Conservation (phyloP, 2,113 vertebrate genomes). For the Corydoras sp. region DNA sequence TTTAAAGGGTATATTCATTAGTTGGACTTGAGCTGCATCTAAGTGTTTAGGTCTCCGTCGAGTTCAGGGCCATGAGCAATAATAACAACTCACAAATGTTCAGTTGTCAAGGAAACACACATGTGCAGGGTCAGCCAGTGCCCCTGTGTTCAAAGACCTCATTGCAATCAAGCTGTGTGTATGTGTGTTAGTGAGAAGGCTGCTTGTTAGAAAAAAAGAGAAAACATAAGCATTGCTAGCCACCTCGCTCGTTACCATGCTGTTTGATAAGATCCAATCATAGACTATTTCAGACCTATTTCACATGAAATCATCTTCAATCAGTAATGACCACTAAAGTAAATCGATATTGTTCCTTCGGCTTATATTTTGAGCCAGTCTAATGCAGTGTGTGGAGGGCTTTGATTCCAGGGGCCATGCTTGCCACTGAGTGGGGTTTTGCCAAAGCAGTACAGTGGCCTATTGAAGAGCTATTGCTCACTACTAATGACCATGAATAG, state of each 20-base stretch:
- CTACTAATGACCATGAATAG: slow-evolving; percentile 41
- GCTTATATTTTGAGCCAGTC: not conserved
- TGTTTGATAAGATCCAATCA: slow-evolving; percentile 9
- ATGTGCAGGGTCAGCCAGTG: slow-evolving; percentile 18
- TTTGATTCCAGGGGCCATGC: not conserved
- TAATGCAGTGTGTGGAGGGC: not conserved
- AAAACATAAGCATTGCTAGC: too few species aligned
- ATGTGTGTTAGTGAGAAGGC: slow-evolving; percentile 1
- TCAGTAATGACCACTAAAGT: not conserved
- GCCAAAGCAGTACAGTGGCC: slow-evolving; percentile 29
- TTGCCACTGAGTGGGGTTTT: slow-evolving; percentile 12
- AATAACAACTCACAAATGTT: slow-evolving; percentile 9
- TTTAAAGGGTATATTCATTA: slow-evolving; percentile 10
- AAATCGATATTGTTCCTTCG: too few species aligned
- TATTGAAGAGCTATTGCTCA: slow-evolving; percentile 40
- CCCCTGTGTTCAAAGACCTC: slow-evolving; percentile 9
- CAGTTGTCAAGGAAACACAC: slow-evolving; percentile 28
- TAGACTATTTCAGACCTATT: slow-evolving; percentile 1
- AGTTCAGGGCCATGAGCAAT: slow-evolving; percentile 2
- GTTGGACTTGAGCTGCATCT: not conserved
- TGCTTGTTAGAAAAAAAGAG: too few species aligned
- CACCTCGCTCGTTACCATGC: not conserved
- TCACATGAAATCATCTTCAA: not conserved
- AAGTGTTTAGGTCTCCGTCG: not conserved
- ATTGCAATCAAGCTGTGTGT: slow-evolving; percentile 9